Evolutionary conservation across 2,113 vertebrate species (phyloP).

Genomic region (Heterocephalus glaber): DNA sequence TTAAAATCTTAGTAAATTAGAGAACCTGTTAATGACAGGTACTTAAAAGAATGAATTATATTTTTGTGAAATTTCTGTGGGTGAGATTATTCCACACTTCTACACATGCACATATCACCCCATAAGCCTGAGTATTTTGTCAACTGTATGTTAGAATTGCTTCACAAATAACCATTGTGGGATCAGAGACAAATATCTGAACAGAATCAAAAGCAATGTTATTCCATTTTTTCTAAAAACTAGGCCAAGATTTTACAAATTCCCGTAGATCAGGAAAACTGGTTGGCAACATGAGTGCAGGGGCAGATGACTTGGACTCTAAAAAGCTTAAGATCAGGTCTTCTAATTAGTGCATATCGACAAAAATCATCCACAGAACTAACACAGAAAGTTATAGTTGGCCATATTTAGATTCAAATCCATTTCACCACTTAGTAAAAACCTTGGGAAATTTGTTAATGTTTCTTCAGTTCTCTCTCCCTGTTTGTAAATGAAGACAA

Average conservation of each 20-base stretch:
- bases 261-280: background rate
- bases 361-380: background rate
- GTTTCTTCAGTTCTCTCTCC: background rate
- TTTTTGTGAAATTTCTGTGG: background rate
- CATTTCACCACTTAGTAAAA: background rate
- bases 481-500: background rate
- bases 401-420: background rate
- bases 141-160: background rate
- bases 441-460: background rate
- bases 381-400: background rate
- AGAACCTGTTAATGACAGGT: background rate
- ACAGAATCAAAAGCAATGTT: background rate
- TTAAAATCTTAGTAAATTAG: background rate
- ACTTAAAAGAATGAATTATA: constrained; percentile 8
- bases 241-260: background rate
- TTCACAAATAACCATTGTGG: background rate
- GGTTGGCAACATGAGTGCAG: background rate
- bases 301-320: background rate
- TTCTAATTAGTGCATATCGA: background rate
- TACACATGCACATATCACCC: background rate
- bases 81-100: background rate
- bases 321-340: background rate
- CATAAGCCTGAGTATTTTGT: background rate
- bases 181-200: background rate
- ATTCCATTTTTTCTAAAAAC: background rate